Evolutionary conservation across 2,888 invertebrate species (phyloP).

Genomic region (Apamea sordens): DNA sequence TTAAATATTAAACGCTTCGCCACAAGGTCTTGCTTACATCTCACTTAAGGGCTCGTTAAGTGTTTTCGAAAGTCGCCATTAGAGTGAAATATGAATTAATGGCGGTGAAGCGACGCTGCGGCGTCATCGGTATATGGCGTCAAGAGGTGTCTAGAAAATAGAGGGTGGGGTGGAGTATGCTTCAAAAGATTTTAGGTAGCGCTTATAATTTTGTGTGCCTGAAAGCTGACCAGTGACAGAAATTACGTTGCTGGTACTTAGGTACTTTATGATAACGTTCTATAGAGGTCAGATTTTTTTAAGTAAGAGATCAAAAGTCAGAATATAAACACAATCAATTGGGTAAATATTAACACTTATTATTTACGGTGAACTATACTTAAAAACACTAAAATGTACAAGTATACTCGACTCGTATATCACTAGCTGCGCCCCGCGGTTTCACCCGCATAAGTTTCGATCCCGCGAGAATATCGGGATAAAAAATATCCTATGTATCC

Average conservation of each 20-base stretch:
- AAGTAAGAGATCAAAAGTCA: not conserved
- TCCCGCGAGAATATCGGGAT: too few species aligned
- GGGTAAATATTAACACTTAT: not conserved
- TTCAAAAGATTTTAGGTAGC: conserved; percentile 3
- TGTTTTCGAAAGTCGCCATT: conserved; percentile 87
- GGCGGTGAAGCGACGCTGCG: conserved; percentile 78
- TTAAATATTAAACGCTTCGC: conserved; percentile 74
- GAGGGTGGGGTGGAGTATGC: conserved; percentile 43
- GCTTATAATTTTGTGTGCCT: conserved; percentile 1
- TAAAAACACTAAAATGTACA: not conserved
- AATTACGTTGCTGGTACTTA: not conserved
- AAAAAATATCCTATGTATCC: too few species aligned
- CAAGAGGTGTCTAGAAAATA: conserved; percentile 70
- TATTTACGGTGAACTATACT: not conserved
- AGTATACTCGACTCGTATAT: not conserved
- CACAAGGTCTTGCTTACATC: conserved; percentile 77
- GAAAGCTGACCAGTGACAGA: not conserved
- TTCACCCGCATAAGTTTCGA: too few species aligned
- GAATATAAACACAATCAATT: not conserved
- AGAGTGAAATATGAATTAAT: conserved; percentile 89
- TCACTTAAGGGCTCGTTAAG: conserved; percentile 84
- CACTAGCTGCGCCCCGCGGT: too few species aligned
- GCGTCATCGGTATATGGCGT: conserved; percentile 81
- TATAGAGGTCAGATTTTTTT: not conserved
- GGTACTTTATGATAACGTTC: not conserved